These are phyloP conservation scores for Ctenodactylus gundi DNA, from an alignment of 2,113 vertebrate genomes.

Conservation along the genomic window DNA sequence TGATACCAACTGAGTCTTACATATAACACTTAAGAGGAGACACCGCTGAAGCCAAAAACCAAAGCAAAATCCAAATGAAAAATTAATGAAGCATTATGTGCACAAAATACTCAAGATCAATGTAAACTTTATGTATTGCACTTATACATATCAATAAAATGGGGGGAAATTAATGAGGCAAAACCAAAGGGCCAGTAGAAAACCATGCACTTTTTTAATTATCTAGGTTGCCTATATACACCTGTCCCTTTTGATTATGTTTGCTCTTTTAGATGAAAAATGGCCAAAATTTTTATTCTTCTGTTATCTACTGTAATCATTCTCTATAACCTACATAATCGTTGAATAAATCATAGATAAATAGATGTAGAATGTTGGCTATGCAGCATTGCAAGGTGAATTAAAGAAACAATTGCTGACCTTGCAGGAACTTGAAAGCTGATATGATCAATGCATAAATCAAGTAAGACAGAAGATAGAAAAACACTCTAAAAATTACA, in stretches of 20 bases:
- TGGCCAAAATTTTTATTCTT: not conserved
- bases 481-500: not conserved
- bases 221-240: not conserved
- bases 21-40: not conserved
- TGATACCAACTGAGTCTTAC: not conserved
- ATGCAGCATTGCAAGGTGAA: not conserved
- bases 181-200: not conserved
- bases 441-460: not conserved
- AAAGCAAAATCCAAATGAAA: conserved; percentile 20
- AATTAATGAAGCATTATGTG: no score
- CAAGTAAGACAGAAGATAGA: conserved; percentile 25
- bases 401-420: not conserved
- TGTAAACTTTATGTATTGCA: no score
- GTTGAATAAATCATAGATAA: not conserved
- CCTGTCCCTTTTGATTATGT: not conserved
- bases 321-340: not conserved
- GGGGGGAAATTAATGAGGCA: no score
- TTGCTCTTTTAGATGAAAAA: conserved; percentile 17
- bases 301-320: not conserved
- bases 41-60: not conserved
- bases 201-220: not conserved
- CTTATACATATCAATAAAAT: no score
- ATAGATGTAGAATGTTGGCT: not conserved
- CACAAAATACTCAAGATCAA: no score
- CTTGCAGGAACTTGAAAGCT: conserved; percentile 2